These are phyloP conservation scores for Sebastes oblongus DNA, from an alignment of 2,797 vertebrate genomes.

Conservation along the genomic window DNA sequence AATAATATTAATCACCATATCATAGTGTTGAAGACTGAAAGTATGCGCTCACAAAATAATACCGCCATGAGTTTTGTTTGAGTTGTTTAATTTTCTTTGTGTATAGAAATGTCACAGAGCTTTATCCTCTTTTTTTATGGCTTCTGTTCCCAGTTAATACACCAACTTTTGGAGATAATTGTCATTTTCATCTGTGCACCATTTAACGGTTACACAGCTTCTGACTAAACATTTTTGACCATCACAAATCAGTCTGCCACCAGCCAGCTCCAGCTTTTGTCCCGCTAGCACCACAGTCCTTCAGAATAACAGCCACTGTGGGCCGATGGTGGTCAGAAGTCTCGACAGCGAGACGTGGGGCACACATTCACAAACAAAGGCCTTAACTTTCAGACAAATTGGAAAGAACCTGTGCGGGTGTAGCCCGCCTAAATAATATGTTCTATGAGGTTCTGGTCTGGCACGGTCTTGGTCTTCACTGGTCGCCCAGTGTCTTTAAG, in stretches of 20 bases:
- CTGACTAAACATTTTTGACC: not conserved
- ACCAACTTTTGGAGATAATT: not conserved
- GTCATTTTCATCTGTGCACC: constrained; percentile 5
- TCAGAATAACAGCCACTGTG: constrained; percentile 47
- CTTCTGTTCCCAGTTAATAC: not conserved
- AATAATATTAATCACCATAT: not conserved
- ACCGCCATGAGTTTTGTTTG: not conserved
- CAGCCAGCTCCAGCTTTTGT: constrained; percentile 12
- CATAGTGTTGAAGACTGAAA: not conserved
- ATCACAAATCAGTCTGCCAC: constrained; percentile 37
- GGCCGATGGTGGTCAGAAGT: constrained; percentile 34
- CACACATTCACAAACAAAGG: constrained; percentile 49
- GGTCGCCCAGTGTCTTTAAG: constrained; percentile 36
- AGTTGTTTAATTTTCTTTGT: not conserved
- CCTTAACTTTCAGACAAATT: constrained; percentile 51
- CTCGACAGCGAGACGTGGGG: constrained; percentile 38
- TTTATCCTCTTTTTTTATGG: not conserved
- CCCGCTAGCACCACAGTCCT: constrained; percentile 15
- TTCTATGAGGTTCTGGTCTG: constrained; percentile 68
- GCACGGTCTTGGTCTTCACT: constrained; percentile 32
- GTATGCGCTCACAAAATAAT: not conserved
- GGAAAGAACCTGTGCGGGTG: constrained; percentile 57
- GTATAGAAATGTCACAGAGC: not conserved
- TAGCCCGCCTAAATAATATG: constrained; percentile 61
- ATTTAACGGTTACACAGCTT: not conserved